Conservation (phyloP, 2,113 vertebrate genomes). For the Psammodynastes pulverulentus region DNA sequence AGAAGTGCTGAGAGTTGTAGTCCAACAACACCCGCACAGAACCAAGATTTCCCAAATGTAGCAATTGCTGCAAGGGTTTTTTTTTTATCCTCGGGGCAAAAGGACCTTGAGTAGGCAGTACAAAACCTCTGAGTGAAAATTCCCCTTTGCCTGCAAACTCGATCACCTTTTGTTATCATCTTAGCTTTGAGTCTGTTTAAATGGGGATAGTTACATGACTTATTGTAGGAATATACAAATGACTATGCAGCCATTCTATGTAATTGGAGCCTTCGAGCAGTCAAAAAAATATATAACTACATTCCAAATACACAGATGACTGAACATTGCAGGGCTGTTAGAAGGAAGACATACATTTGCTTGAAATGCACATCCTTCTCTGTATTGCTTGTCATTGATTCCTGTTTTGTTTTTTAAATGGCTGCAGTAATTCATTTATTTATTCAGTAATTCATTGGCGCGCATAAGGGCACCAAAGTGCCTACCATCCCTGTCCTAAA, state of each 20-base stretch:
- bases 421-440: background rate
- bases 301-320: background rate
- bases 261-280: background rate
- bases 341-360: background rate
- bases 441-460: too few species aligned
- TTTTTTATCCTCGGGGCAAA: background rate
- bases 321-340: background rate
- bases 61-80: background rate
- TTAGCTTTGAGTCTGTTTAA: background rate
- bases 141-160: background rate
- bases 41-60: background rate
- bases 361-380: background rate
- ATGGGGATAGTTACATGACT: background rate
- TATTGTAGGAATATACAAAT: background rate
- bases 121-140: background rate
- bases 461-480: too few species aligned
- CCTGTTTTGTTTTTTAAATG: background rate
- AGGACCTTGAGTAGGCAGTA: background rate
- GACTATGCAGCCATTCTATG: background rate
- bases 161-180: background rate
- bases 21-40: background rate
- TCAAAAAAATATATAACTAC: background rate
- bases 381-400: background rate
- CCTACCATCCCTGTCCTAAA: too few species aligned
- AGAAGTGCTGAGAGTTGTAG: background rate